Conservation (phyloP, 2,888 invertebrate species). For the Dorcus parallelipipedus region DNA sequence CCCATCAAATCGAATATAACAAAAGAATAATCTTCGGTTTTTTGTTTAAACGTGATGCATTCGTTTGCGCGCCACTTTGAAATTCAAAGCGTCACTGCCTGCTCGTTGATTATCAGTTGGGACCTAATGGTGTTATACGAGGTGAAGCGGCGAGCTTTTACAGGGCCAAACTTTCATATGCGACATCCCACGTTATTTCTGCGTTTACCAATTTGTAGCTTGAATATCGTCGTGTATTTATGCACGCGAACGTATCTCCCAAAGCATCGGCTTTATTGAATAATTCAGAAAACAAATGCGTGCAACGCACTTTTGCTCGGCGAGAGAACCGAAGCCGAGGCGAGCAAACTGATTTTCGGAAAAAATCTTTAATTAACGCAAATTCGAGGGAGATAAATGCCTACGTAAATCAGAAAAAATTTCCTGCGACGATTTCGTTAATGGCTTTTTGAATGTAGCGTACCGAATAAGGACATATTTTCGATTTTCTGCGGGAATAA, state of each 20-base stretch:
- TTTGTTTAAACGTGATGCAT: too few relatives aligned
- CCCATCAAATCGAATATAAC: too few relatives aligned
- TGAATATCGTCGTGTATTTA: slow-evolving; percentile 5
- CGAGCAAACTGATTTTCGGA: slow-evolving; percentile 23
- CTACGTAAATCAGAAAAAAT: slow-evolving; percentile 48
- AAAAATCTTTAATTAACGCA: slow-evolving; percentile 38
- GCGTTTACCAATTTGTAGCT: slow-evolving; percentile 3
- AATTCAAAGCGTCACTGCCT: background rate
- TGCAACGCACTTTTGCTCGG: slow-evolving; percentile 20
- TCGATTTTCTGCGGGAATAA: slow-evolving; percentile 42
- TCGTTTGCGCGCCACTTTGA: slow-evolving; percentile 12
- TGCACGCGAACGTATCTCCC: slow-evolving; percentile 8
- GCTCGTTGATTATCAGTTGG: background rate
- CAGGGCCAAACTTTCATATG: slow-evolving; percentile 4
- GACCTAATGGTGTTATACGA: background rate
- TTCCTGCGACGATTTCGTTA: slow-evolving; percentile 52
- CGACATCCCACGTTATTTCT: background rate
- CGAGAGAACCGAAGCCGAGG: slow-evolving; percentile 21
- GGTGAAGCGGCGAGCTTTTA: background rate
- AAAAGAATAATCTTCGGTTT: too few relatives aligned
- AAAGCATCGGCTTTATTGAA: slow-evolving; percentile 13
- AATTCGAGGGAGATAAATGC: slow-evolving; percentile 43
- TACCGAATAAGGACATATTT: slow-evolving; percentile 56
- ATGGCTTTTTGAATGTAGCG: slow-evolving; percentile 46
- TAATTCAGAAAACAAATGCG: slow-evolving; percentile 16